Evolutionary conservation across 2,113 vertebrate genomes (phyloP), one percentile per base, ranked within the genome.

Genomic region (Arothron firmamentum): DNA sequence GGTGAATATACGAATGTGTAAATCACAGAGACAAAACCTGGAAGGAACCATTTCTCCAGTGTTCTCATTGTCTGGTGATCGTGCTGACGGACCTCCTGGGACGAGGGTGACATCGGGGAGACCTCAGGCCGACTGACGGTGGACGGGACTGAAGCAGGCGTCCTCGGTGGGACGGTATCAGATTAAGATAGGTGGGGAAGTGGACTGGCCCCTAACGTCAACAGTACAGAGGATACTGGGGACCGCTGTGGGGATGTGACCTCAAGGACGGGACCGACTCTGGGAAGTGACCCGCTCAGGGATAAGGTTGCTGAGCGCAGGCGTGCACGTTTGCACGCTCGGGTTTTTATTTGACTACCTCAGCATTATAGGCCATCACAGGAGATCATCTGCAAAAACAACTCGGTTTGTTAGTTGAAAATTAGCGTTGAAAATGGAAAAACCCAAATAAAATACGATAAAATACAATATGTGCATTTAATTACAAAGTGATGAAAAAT

Each of bases 161-260:
- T 79, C 50, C 70, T 65, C 59, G 57, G 60, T 53, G 65, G 65
- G n/a, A 23, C 38, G 13, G 61, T 21, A 5, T 72, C 65, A 57
- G 56, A 56, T 64, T 77, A 48, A 82, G 79, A 82, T 79, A 73
- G 42, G 25, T 34, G 48, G 72, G 69, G 78, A 78, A 78, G 74
- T 55, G 56, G 76, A 75, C 67, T 6, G 55, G 59, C 74, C 82
- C 66, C 49, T 69, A 78, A 74, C 58, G 77, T 85, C 75, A 84
- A 84, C 79, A 84, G 59, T 3, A 43, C 28, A 56, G 67, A 65
- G 77, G 67, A 80, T 56, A 60, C 61, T 7, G 43, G 48, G 55
- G 46, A 41, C 58, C 13, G 20, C 70, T 13, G 21, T 23, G 51
- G 60, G 79, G 77, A 83, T 59, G 59, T 78, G 68, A 76, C 49